These are phyloP conservation scores for Erpetoichthys calabaricus DNA, from an alignment of 2,797 vertebrate species.

Conservation along the genomic window DNA sequence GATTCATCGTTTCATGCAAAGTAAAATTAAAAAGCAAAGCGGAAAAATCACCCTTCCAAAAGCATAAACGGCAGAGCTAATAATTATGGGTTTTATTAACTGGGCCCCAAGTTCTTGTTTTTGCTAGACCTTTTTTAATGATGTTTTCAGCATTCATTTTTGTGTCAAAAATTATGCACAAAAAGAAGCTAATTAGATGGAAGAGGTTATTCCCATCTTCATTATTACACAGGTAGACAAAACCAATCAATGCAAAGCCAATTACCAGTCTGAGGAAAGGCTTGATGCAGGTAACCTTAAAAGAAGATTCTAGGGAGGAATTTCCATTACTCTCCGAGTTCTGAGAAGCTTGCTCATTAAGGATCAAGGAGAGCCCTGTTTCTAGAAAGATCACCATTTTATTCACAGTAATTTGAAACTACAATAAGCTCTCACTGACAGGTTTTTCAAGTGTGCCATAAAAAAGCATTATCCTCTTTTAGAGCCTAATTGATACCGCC, in stretches of 20 bases:
- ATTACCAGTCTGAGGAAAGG: neutral
- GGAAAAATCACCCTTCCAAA: no score
- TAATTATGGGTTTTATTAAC: no score
- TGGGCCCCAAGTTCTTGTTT: no score
- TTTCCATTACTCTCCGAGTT: slow-evolving; percentile 9
- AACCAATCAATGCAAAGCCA: neutral
- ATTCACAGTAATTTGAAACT: slow-evolving; percentile 24
- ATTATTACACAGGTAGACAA: neutral
- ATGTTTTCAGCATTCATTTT: no score
- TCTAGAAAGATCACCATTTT: slow-evolving; percentile 4
- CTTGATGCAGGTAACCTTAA: slow-evolving; percentile 20
- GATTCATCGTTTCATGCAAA: no score
- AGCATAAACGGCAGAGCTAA: no score
- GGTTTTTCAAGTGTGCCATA: slow-evolving; percentile 37
- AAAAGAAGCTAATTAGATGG: no score
- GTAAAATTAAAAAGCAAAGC: no score
- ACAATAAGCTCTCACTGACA: slow-evolving; percentile 18
- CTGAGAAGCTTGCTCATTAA: slow-evolving; percentile 4
- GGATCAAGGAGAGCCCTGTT: neutral
- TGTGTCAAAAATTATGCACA: no score
- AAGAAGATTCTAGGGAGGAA: slow-evolving; percentile 11
- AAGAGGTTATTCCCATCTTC: neutral
- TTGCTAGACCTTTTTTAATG: no score
- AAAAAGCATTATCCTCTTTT: slow-evolving; percentile 40
- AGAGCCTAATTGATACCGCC: slow-evolving; percentile 37